These are phyloP conservation scores for Podargus strigoides DNA, from an alignment of 2,797 vertebrate species.

Conservation along the genomic window DNA sequence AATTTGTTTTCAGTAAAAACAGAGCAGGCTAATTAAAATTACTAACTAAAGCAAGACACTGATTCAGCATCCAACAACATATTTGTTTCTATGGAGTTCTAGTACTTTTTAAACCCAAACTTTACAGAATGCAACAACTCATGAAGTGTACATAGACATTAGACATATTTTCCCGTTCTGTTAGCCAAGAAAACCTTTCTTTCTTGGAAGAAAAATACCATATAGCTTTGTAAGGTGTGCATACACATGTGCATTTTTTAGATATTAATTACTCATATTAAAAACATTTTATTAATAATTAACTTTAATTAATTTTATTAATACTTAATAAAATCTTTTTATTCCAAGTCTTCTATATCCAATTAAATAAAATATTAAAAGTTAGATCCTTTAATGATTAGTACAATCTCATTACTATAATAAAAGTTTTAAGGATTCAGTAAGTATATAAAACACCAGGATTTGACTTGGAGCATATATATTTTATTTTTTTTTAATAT, in stretches of 20 bases:
- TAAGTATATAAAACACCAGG: not conserved
- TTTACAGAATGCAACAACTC: not conserved
- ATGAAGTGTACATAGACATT: not conserved
- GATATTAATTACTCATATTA: not conserved
- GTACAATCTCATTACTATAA: not conserved
- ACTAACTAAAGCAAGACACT: not conserved
- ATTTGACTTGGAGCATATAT: not conserved
- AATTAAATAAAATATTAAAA: not conserved
- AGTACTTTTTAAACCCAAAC: not conserved
- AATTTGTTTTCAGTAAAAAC: slow-evolving; percentile 4
- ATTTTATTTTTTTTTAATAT: not conserved
- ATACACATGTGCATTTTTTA: not conserved
- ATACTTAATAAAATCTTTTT: not conserved
- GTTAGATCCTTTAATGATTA: not conserved
- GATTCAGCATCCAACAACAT: not conserved
- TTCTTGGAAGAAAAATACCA: not conserved
- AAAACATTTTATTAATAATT: not conserved
- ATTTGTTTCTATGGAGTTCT: not conserved
- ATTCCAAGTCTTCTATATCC: not conserved
- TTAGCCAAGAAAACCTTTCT: not conserved
- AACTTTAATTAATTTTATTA: not conserved
- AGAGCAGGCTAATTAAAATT: not conserved
- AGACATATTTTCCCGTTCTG: not conserved
- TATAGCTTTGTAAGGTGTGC: not conserved
- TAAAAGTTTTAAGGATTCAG: not conserved